phyloP scores from a whole-genome alignment of 2,888 invertebrate genomes.

The Agriotes lineatus region DNA sequence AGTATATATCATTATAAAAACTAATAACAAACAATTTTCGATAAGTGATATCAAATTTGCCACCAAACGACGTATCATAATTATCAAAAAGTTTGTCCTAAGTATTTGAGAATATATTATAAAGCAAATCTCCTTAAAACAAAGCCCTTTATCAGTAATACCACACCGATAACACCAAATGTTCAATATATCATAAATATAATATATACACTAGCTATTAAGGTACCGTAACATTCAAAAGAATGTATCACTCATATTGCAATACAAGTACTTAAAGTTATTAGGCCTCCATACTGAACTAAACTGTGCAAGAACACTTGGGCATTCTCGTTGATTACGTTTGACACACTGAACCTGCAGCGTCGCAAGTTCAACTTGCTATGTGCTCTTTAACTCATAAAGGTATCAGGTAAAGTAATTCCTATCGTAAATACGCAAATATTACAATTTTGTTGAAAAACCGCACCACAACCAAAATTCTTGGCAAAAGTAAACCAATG shows the following conservation, averaged over 20 bases:
- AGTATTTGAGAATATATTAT: constrained; percentile 44
- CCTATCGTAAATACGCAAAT: too few relatives aligned
- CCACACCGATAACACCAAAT: constrained; percentile 61
- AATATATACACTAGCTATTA: constrained; percentile 53
- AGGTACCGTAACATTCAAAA: constrained; percentile 60
- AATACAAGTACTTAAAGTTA: constrained; percentile 41
- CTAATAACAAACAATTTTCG: constrained; percentile 58
- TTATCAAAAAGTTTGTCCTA: constrained; percentile 30
- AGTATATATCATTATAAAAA: constrained; percentile 62
- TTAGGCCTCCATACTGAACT: constrained; percentile 31
- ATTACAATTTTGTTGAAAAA: too few relatives aligned
- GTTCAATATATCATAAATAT: constrained; percentile 56
- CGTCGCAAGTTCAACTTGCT: background rate
- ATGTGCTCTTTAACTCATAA: background rate
- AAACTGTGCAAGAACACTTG: background rate
- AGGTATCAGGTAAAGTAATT: too few relatives aligned
- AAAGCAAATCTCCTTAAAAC: constrained; percentile 52
- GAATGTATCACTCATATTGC: constrained; percentile 50
- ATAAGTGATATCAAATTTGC: constrained; percentile 49
- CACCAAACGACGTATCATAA: constrained; percentile 46
- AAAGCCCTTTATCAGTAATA: constrained; percentile 52
- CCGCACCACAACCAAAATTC: too few relatives aligned
- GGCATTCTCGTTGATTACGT: background rate
- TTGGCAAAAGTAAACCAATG: too few relatives aligned
- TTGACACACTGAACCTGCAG: background rate